A percentile compares a stretch with the other conserved stretches of the same genome.
phyloP scores from a whole-genome alignment of 2,888 invertebrate species.

The Acleris laterana region DNA sequence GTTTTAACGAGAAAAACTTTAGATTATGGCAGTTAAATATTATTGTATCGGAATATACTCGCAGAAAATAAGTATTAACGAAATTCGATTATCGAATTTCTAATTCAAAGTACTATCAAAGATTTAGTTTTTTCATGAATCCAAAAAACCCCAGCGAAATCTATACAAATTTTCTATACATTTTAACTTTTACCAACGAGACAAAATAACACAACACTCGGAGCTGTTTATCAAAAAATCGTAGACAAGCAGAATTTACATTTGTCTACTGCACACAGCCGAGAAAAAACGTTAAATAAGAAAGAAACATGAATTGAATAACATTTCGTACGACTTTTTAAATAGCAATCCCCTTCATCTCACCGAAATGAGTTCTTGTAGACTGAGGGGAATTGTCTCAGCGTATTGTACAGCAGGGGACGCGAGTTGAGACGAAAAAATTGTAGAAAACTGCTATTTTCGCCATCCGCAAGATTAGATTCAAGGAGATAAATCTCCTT shows the following conservation, averaged over 20 bases:
- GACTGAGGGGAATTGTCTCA: conserved; percentile 62
- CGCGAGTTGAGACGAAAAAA: conserved; percentile 64
- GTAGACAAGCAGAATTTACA: conserved; percentile 15
- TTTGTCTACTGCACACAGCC: conserved; percentile 25
- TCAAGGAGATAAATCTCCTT: conserved; percentile 78
- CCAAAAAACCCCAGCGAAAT: too few relatives aligned
- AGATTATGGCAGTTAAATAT: too few relatives aligned
- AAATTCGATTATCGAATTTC: too few relatives aligned
- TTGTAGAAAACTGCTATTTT: conserved; percentile 75
- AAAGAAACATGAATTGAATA: conserved; percentile 37
- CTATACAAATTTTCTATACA: background rate
- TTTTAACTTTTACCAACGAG: conserved; percentile 1
- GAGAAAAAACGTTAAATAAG: conserved; percentile 33
- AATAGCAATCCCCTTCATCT: conserved; percentile 52
- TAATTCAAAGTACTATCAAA: too few relatives aligned
- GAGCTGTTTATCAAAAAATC: conserved; percentile 5
- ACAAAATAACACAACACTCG: conserved; percentile 10
- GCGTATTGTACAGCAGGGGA: conserved; percentile 55
- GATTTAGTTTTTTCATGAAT: too few relatives aligned
- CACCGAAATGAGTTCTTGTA: conserved; percentile 61
- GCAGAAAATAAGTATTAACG: too few relatives aligned
- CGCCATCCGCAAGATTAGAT: conserved; percentile 81
- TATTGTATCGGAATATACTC: too few relatives aligned
- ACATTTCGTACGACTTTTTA: conserved; percentile 38
- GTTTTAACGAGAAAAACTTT: too few relatives aligned